A percentile compares a stretch with the other conserved stretches of the same genome.
Conservation (phyloP, 2,113 vertebrate species). For the Antechinus flavipes region DNA sequence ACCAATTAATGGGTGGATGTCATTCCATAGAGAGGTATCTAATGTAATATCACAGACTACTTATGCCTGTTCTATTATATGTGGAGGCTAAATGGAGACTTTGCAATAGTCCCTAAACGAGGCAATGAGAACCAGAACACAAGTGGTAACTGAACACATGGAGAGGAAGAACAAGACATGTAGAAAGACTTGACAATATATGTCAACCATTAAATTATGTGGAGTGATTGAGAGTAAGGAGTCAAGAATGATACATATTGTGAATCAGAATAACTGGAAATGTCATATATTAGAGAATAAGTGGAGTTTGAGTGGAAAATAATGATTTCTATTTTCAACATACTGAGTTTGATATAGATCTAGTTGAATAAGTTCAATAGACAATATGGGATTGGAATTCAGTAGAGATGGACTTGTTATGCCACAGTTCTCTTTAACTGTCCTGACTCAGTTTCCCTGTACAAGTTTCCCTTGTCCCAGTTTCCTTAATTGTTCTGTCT, state of each 20-base stretch:
- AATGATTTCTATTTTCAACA: neutral
- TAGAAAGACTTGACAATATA: neutral
- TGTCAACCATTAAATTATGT: neutral
- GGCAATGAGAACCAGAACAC: neutral
- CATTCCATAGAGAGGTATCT: neutral
- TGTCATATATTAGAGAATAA: neutral
- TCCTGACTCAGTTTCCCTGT: too few relatives aligned
- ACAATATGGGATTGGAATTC: neutral
- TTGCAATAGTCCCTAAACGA: neutral
- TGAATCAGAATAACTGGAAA: neutral
- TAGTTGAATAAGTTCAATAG: neutral
- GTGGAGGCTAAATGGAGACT: neutral
- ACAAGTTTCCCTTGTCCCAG: too few relatives aligned
- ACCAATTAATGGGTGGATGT: neutral
- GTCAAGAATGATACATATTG: neutral
- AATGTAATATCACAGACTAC: neutral
- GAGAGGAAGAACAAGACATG: neutral
- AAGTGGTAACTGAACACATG: neutral
- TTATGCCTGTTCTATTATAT: too few relatives aligned
- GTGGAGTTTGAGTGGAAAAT: neutral
- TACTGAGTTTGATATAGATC: neutral
- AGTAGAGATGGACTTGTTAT: neutral
- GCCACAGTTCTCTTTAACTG: too few relatives aligned
- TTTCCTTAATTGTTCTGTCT: too few relatives aligned
- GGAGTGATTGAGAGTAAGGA: neutral